A percentile compares a stretch with the other conserved stretches of the same genome.
Conservation (phyloP, 2,113 vertebrate species). For the Syrrhaptes paradoxus region DNA sequence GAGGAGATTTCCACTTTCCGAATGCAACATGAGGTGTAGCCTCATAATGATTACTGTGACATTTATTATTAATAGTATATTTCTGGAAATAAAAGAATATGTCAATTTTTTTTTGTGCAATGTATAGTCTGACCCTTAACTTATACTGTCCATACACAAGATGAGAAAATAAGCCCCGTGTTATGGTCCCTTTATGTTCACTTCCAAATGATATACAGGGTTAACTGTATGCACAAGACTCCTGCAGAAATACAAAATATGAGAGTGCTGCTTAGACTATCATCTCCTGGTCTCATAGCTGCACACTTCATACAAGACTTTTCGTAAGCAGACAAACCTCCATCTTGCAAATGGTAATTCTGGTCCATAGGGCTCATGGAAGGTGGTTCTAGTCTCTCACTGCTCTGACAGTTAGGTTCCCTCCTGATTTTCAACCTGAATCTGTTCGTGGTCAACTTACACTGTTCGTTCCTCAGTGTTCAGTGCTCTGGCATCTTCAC, state of each 20-base stretch:
- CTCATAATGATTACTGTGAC: background rate
- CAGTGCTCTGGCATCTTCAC: background rate
- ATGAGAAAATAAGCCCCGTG: background rate
- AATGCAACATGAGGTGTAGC: background rate
- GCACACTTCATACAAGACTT: background rate
- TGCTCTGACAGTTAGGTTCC: background rate
- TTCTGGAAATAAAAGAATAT: background rate
- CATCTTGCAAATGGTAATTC: background rate
- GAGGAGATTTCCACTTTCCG: background rate
- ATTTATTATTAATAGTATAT: background rate
- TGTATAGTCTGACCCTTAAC: background rate
- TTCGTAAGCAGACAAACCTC: background rate
- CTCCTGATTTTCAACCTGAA: background rate
- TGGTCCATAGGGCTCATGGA: background rate
- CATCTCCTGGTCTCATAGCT: background rate
- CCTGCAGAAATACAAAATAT: background rate
- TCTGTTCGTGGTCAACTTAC: background rate
- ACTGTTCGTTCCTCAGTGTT: fast-evolving
- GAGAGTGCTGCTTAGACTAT: background rate
- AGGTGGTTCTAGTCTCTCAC: background rate
- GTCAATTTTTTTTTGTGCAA: background rate
- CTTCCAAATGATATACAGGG: background rate
- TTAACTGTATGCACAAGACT: background rate
- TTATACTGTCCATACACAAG: background rate
- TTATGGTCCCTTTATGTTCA: background rate